Percentiles rank a stretch among this genome's conserved stretches.
These are phyloP conservation scores for Gavialis gangeticus DNA, from an alignment of 2,113 vertebrate genomes.

Conservation along the genomic window DNA sequence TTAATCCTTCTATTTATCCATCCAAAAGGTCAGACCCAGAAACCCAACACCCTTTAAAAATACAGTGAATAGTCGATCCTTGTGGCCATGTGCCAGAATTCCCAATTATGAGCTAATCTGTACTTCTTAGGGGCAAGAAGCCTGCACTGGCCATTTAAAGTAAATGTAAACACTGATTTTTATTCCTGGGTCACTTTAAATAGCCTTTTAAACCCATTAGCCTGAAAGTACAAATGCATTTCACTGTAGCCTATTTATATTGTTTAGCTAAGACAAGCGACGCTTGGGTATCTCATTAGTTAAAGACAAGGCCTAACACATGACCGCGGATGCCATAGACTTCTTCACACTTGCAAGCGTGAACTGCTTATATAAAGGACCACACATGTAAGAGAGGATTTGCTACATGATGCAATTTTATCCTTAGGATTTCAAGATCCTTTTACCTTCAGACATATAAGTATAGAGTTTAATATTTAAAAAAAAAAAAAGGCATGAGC, in stretches of 20 bases:
- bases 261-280: constrained; percentile 32
- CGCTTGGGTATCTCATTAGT: neutral
- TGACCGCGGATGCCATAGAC: neutral
- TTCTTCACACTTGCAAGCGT: neutral
- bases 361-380: neutral
- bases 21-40: constrained; percentile 67
- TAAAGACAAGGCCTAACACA: constrained; percentile 19
- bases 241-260: neutral
- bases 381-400: neutral
- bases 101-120: neutral
- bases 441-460: neutral
- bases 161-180: constrained; percentile 55
- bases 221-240: constrained; percentile 24
- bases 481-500: neutral
- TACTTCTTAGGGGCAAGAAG: neutral
- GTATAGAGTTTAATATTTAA: neutral
- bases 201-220: constrained; percentile 17
- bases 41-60: constrained; percentile 64
- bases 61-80: constrained; percentile 57
- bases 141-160: neutral
- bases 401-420: neutral
- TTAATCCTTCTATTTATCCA: constrained; percentile 73
- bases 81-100: constrained; percentile 32
- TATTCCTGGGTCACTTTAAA: constrained; percentile 38
- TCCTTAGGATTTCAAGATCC: neutral